Evolutionary conservation across 2,888 invertebrate species (phyloP).

Genomic region (Oligia latruncula): DNA sequence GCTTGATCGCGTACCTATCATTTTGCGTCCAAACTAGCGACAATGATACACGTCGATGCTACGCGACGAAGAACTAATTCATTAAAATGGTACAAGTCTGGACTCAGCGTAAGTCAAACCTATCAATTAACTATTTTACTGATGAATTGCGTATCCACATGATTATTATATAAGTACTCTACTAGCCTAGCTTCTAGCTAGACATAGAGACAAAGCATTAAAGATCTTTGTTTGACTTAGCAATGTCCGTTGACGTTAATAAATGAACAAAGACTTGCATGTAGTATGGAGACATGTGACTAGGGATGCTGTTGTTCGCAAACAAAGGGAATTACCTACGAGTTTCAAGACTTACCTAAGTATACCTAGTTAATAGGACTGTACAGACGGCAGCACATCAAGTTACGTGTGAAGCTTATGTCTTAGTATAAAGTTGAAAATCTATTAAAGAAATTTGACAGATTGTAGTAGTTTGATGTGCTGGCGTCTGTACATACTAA

Average conservation of each 20-base stretch:
- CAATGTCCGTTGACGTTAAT: slow-evolving; percentile 28
- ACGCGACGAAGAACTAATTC: too few relatives aligned
- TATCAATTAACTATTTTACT: neutral
- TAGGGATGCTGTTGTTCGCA: slow-evolving; percentile 24
- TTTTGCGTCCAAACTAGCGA: too few relatives aligned
- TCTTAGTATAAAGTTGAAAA: too few relatives aligned
- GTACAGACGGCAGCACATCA: too few relatives aligned
- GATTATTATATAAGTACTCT: too few relatives aligned
- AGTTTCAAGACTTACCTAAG: neutral
- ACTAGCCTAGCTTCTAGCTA: neutral
- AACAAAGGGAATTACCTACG: slow-evolving; percentile 37
- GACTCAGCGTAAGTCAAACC: neutral
- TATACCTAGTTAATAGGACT: neutral
- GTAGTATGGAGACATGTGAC: slow-evolving; percentile 1
- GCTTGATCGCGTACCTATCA: too few relatives aligned
- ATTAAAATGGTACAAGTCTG: too few relatives aligned
- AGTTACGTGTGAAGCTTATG: too few relatives aligned
- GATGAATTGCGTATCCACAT: neutral
- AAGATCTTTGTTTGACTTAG: slow-evolving; percentile 17
- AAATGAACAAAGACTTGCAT: slow-evolving; percentile 31
- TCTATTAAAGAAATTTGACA: too few relatives aligned
- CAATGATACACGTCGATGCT: too few relatives aligned
- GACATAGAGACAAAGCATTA: neutral
- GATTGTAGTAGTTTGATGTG: too few relatives aligned
- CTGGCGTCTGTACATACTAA: too few relatives aligned